phyloP scores from a whole-genome alignment of 2,888 invertebrate species.

The Zonitis immaculata region DNA sequence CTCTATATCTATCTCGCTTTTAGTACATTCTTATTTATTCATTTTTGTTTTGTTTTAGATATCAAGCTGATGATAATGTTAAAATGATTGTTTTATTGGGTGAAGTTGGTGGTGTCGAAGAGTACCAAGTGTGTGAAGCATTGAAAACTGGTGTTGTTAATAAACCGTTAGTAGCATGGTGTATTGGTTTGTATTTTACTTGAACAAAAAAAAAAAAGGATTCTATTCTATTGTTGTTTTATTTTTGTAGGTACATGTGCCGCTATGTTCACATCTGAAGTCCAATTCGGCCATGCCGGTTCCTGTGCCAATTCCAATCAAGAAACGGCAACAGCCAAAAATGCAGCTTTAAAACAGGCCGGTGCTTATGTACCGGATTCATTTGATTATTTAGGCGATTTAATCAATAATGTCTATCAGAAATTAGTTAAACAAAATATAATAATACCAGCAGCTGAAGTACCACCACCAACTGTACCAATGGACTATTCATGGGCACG shows the following conservation, averaged over 20 bases:
- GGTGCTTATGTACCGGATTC: constrained; percentile 90
- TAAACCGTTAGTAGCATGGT: constrained; percentile 98
- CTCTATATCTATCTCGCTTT: too few relatives aligned
- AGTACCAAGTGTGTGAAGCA: constrained; percentile 92
- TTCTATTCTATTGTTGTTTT: too few relatives aligned
- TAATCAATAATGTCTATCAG: constrained; percentile 69
- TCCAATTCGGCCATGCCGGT: constrained; percentile 99
- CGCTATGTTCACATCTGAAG: constrained; percentile 77
- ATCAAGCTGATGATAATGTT: constrained; percentile 72
- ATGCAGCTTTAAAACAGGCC: constrained; percentile 71
- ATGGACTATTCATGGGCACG: constrained; percentile 99
- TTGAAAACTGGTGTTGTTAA: constrained; percentile 73
- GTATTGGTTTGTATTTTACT: constrained; percentile 72
- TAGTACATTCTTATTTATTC: too few relatives aligned
- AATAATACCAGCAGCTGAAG: constrained; percentile 84
- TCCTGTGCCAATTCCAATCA: constrained; percentile 85
- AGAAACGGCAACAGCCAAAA: constrained; percentile 94
- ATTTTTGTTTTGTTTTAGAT: too few relatives aligned
- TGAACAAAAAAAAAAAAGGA: too few relatives aligned
- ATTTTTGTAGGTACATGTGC: constrained; percentile 44
- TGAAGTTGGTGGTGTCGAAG: constrained; percentile 98
- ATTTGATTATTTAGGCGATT: constrained; percentile 75
- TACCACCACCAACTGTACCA: constrained; percentile 98
- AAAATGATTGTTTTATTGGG: constrained; percentile 95
- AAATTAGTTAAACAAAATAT: constrained; percentile 74